These are phyloP conservation scores for Aotus griseimembra DNA, from an alignment of 2,797 vertebrate species.

Conservation along the genomic window DNA sequence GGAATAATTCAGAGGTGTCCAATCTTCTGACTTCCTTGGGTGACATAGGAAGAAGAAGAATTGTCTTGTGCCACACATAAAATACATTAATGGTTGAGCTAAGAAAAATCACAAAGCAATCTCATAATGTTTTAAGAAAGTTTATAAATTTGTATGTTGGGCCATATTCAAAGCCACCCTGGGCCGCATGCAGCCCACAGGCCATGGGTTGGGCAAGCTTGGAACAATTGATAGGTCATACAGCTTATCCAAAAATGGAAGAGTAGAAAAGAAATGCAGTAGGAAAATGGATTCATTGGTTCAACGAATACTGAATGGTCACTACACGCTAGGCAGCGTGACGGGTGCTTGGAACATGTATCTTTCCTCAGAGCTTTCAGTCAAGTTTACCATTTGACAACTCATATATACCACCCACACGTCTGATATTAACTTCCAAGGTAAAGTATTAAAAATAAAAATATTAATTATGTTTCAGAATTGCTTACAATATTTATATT, in stretches of 20 bases:
- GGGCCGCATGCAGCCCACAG: background rate
- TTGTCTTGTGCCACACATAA: background rate
- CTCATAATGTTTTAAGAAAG: background rate
- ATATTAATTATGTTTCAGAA: slow-evolving; percentile 23
- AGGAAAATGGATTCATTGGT: background rate
- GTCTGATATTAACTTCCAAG: slow-evolving; percentile 28
- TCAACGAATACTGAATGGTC: background rate
- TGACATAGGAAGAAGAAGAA: background rate
- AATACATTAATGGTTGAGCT: background rate
- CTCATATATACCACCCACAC: background rate
- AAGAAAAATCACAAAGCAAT: background rate
- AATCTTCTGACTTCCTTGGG: background rate
- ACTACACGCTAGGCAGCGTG: background rate
- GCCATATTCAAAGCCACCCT: background rate
- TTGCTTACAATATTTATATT: slow-evolving; percentile 50
- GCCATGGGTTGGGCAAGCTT: background rate
- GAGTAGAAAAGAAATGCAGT: background rate
- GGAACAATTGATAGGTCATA: background rate
- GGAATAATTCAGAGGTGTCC: background rate
- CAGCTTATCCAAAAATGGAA: background rate
- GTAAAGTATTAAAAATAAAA: slow-evolving; percentile 59
- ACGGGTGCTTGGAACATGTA: background rate
- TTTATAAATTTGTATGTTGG: background rate
- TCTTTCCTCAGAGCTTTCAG: background rate
- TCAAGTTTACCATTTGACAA: background rate